A percentile compares a stretch with the other conserved stretches of the same genome.
Conservation (phyloP, 2,113 vertebrate species). For the Paralichthys olivaceus region DNA sequence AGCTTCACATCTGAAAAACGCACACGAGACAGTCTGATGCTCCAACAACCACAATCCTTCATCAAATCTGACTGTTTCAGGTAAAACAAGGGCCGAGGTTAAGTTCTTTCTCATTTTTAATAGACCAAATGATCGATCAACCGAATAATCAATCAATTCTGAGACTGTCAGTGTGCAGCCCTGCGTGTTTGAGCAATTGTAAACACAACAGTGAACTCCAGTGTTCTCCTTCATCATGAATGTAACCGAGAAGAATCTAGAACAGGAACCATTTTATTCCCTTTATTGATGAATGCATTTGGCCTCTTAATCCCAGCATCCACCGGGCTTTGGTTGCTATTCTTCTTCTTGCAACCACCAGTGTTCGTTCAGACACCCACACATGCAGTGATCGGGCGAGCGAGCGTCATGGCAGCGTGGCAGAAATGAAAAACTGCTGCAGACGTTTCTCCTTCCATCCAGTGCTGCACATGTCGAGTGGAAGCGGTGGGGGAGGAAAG, state of each 20-base stretch:
- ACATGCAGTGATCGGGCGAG: constrained; percentile 14
- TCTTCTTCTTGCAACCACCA: not conserved
- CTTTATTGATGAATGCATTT: not conserved
- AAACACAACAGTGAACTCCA: not conserved
- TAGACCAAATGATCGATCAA: no score
- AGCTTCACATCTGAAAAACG: not conserved
- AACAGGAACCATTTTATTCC: not conserved
- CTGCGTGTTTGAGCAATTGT: no score
- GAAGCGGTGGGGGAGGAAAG: constrained; percentile 26
- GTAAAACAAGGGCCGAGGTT: no score
- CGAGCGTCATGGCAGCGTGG: constrained; percentile 18
- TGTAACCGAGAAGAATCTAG: no score
- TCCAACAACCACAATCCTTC: no score
- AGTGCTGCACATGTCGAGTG: constrained; percentile 12
- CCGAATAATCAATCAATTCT: no score
- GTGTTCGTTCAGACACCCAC: constrained; percentile 16
- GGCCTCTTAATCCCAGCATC: not conserved
- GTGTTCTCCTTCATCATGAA: not conserved
- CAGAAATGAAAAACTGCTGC: constrained; percentile 45
- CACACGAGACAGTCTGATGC: no score
- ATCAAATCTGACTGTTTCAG: no score
- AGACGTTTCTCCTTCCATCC: constrained; percentile 36
- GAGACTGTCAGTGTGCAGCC: no score
- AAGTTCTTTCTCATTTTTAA: no score
- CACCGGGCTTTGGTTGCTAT: rapidly evolving